Percentiles rank a stretch among this genome's conserved stretches.
Conservation (phyloP, 2,113 vertebrate species). For the Myrmecobius fasciatus region DNA sequence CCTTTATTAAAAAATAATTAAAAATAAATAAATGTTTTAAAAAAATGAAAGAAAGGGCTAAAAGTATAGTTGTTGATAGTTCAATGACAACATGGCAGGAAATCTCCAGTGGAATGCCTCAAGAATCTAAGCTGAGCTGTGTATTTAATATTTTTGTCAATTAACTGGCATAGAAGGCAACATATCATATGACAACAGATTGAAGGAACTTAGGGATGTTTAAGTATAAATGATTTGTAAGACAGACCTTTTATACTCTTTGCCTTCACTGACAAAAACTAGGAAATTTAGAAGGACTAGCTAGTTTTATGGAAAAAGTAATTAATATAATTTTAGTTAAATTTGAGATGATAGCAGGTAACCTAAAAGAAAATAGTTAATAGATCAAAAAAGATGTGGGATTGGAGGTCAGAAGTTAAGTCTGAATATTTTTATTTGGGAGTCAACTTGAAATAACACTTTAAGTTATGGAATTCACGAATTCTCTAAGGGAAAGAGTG, state of each 20-base stretch:
- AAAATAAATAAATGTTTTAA: too few relatives aligned
- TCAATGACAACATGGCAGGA: background rate
- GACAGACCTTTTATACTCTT: background rate
- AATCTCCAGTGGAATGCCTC: background rate
- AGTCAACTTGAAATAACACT: background rate
- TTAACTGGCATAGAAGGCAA: background rate
- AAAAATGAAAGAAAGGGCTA: background rate
- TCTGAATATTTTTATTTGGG: background rate
- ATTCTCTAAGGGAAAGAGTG: background rate
- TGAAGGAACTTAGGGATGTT: background rate
- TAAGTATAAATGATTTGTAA: background rate
- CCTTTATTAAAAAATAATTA: too few relatives aligned
- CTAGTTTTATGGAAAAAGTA: background rate
- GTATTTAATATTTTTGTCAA: background rate
- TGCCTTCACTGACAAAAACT: background rate
- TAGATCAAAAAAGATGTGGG: background rate
- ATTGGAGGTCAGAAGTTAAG: background rate
- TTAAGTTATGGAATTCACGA: background rate
- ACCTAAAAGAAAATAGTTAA: background rate
- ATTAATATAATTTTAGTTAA: background rate
- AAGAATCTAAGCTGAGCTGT: background rate
- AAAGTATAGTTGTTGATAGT: background rate
- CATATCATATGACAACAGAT: background rate
- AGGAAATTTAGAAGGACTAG: background rate
- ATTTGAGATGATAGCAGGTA: background rate